Evolutionary conservation across 1,140 invertebrate species (phyloP).

Genomic region (Batillaria attramentaria): DNA sequence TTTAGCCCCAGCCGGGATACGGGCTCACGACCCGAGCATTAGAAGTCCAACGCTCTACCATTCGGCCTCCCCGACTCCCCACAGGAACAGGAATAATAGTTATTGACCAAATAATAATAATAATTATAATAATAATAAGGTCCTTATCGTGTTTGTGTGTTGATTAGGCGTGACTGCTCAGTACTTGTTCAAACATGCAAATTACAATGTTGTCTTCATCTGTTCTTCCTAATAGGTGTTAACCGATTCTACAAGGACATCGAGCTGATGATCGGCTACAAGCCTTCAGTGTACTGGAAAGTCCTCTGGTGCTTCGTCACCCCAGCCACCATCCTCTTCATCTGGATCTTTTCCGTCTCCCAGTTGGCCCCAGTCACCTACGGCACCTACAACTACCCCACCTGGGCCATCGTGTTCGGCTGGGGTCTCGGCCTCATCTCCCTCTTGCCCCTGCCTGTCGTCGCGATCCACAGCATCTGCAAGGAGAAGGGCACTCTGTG

Average conservation of each 20-base stretch:
- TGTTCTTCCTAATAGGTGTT: conserved; percentile 47
- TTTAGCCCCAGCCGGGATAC: too few species aligned
- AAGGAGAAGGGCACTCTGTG: conserved; percentile 36
- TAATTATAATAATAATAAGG: too few species aligned
- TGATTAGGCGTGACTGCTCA: too few species aligned
- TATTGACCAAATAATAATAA: too few species aligned
- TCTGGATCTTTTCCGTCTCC: conserved; percentile 64
- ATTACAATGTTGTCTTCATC: too few species aligned
- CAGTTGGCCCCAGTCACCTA: conserved; percentile 61
- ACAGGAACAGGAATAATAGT: too few species aligned
- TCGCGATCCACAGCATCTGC: conserved; percentile 37
- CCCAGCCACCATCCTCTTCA: conserved; percentile 79
- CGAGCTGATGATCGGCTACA: conserved; percentile 61
- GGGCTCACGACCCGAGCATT: too few species aligned
- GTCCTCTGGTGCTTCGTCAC: conserved; percentile 86
- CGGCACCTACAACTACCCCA: conserved; percentile 64
- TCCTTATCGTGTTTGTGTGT: too few species aligned
- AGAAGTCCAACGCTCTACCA: too few species aligned
- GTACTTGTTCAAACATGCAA: too few species aligned
- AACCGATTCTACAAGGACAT: conserved; percentile 62
- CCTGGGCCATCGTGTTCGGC: conserved; percentile 68
- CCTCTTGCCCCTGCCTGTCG: conserved; percentile 51
- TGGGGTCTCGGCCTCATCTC: conserved; percentile 57
- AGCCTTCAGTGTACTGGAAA: conserved; percentile 75
- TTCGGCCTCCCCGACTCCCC: too few species aligned